phyloP scores from a whole-genome alignment of 2,113 vertebrate genomes.

The Mirounga angustirostris region DNA sequence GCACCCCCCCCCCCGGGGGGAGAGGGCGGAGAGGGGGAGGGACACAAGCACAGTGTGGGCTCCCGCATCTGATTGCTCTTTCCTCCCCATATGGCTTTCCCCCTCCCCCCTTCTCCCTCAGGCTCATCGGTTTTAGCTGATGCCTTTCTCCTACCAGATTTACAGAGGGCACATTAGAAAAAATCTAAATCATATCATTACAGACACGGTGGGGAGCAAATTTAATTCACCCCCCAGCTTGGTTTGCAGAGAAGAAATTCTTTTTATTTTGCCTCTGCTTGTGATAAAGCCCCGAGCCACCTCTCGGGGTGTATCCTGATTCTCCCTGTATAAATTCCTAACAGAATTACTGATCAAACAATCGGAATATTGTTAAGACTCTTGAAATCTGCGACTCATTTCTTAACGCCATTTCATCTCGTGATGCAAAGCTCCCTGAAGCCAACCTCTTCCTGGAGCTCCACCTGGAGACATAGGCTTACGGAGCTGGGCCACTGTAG shows the following conservation, averaged over 20 bases:
- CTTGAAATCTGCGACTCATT: neutral
- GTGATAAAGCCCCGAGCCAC: neutral
- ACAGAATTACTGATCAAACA: neutral
- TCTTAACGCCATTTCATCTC: neutral
- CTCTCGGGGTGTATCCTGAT: neutral
- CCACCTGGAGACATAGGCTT: neutral
- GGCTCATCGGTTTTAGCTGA: neutral
- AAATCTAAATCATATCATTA: neutral
- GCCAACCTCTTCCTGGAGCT: too few relatives aligned
- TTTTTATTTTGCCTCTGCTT: neutral
- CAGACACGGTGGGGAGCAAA: neutral
- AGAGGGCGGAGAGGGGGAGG: too few relatives aligned
- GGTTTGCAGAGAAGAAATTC: neutral
- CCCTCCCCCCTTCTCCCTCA: neutral
- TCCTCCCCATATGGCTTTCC: rapidly evolving
- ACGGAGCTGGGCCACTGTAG: neutral
- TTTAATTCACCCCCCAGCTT: neutral
- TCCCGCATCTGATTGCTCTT: neutral
- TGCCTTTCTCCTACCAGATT: neutral
- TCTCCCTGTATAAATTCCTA: neutral
- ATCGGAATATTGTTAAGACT: neutral
- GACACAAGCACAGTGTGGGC: neutral
- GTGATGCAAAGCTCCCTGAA: too few relatives aligned
- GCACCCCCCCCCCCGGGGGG: too few relatives aligned
- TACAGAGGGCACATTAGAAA: neutral